Evolutionary conservation across 2,888 invertebrate species (phyloP).

Genomic region (Andrena bicolor): DNA sequence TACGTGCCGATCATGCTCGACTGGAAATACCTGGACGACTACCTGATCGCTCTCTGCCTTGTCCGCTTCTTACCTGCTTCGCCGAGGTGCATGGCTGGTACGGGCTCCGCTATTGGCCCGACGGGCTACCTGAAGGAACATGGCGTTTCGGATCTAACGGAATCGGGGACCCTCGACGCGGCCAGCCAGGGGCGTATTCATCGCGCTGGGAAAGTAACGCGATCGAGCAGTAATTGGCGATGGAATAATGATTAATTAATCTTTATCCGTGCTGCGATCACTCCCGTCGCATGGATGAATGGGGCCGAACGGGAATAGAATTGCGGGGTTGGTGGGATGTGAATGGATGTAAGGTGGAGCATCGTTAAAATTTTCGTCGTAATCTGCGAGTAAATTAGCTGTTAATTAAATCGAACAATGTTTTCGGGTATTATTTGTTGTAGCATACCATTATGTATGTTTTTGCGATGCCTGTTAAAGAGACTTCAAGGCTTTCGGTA

Average conservation of each 20-base stretch:
- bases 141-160: conserved; percentile 67
- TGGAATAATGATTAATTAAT: conserved; percentile 19
- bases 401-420: neutral
- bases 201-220: neutral
- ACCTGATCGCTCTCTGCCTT: conserved; percentile 66
- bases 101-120: conserved; percentile 69
- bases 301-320: neutral
- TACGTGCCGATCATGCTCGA: conserved; percentile 83
- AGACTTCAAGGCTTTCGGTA: neutral
- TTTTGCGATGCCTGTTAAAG: neutral
- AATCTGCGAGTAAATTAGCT: neutral
- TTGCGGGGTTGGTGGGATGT: neutral
- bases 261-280: neutral
- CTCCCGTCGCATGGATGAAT: neutral
- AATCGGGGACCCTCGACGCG: conserved; percentile 62
- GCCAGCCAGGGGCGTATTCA: conserved; percentile 34
- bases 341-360: neutral
- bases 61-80: conserved; percentile 68
- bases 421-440: neutral
- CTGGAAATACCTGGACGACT: conserved; percentile 81
- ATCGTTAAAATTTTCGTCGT: neutral
- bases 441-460: neutral
- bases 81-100: conserved; percentile 70
- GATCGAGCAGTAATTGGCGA: conserved; percentile 5
- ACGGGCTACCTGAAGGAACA: conserved; percentile 37